A percentile compares a stretch with the other conserved stretches of the same genome.
Conservation (phyloP, 2,888 invertebrate genomes). For the Pseudococcus jackbeardsleyi region DNA sequence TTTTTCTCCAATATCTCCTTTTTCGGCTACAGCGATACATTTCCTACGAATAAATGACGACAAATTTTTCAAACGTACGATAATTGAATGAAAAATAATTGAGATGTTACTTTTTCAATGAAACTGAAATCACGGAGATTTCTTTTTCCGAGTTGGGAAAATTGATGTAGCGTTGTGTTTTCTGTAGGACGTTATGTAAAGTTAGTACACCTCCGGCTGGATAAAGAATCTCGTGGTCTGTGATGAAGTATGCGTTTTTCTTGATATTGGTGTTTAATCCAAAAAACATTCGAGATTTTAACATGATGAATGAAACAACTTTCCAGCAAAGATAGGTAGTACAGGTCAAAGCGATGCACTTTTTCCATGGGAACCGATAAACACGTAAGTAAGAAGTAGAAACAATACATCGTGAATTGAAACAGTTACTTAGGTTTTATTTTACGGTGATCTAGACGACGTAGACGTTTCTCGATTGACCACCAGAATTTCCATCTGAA, state of each 20-base stretch:
- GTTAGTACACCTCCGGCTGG: constrained; percentile 84
- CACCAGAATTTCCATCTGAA: too few relatives aligned
- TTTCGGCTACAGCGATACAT: constrained; percentile 73
- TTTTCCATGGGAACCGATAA: neutral
- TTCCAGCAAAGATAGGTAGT: neutral
- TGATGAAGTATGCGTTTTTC: constrained; percentile 81
- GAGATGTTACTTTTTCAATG: constrained; percentile 77
- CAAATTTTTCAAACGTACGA: neutral
- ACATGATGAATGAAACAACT: constrained; percentile 65
- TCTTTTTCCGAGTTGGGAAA: constrained; percentile 78
- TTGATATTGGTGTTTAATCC: constrained; percentile 77
- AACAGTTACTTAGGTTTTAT: too few relatives aligned
- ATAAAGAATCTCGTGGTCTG: constrained; percentile 83
- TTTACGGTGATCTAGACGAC: too few relatives aligned
- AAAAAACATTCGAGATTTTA: constrained; percentile 76
- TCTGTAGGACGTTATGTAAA: constrained; percentile 80
- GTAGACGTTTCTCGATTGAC: too few relatives aligned
- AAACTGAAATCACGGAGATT: constrained; percentile 75
- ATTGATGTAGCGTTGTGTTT: constrained; percentile 81
- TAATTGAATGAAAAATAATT: constrained; percentile 65
- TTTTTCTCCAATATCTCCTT: constrained; percentile 72
- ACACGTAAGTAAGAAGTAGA: neutral
- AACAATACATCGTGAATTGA: neutral
- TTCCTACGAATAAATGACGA: constrained; percentile 71
- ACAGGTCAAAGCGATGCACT: neutral